Conservation (phyloP, 2,888 invertebrate genomes). For the Autographa pulchrina region DNA sequence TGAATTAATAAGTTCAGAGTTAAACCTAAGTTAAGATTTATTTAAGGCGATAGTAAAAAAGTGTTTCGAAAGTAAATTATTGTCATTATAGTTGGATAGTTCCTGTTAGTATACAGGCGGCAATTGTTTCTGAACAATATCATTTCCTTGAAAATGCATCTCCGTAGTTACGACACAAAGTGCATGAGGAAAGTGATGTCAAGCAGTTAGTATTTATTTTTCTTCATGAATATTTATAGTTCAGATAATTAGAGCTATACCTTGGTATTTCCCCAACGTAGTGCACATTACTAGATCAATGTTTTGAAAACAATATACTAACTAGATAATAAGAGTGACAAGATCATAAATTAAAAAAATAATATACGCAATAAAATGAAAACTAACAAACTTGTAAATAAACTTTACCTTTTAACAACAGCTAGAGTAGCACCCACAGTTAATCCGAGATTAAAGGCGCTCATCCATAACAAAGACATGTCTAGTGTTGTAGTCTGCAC, state of each 20-base stretch:
- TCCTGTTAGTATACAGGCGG: not conserved
- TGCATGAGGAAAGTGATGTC: not conserved
- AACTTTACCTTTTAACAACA: constrained; percentile 89
- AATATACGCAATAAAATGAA: too few species aligned
- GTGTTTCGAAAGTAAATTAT: too few species aligned
- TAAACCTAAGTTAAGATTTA: too few species aligned
- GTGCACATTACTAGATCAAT: too few species aligned
- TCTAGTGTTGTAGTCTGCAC: constrained; percentile 56
- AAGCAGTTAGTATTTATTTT: not conserved
- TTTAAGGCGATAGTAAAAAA: too few species aligned
- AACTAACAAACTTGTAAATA: not conserved
- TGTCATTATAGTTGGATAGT: too few species aligned
- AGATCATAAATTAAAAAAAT: too few species aligned
- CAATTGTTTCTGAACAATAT: not conserved
- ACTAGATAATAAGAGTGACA: too few species aligned
- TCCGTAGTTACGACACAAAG: not conserved
- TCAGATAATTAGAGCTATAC: not conserved
- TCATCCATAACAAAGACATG: constrained; percentile 91
- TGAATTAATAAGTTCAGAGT: too few species aligned
- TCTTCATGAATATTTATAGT: not conserved
- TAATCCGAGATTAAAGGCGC: constrained; percentile 90
- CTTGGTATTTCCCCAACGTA: too few species aligned
- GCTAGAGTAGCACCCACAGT: constrained; percentile 91
- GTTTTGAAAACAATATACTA: too few species aligned
- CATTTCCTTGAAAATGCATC: not conserved